These are phyloP conservation scores for Phataginus tetradactyla DNA, from an alignment of 2,797 vertebrate genomes.

Conservation along the genomic window DNA sequence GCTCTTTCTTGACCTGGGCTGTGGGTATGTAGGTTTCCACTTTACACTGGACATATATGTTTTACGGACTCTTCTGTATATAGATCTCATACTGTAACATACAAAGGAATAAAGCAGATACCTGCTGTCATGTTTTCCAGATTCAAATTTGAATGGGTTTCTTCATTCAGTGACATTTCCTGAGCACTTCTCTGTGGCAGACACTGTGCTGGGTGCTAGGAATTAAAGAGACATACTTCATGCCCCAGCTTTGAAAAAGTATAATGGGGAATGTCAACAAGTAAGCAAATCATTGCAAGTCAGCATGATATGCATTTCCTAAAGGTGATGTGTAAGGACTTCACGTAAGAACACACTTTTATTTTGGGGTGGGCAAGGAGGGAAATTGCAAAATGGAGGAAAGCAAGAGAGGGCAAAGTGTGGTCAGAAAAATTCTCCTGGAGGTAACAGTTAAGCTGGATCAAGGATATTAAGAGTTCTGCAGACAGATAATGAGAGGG, in stretches of 20 bases:
- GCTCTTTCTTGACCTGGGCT: background rate
- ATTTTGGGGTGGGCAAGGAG: background rate
- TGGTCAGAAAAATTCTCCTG: background rate
- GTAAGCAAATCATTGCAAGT: slow-evolving; percentile 17
- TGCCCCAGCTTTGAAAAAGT: background rate
- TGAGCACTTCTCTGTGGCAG: background rate
- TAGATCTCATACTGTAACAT: background rate
- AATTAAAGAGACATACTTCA: background rate
- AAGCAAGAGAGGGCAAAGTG: background rate
- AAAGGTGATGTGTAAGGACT: background rate
- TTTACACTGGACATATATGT: background rate
- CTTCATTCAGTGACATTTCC: background rate
- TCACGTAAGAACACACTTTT: background rate
- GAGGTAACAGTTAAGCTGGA: background rate
- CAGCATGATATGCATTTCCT: background rate
- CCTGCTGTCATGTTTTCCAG: background rate
- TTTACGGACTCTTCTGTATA: background rate
- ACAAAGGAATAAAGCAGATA: background rate
- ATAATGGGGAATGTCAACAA: background rate
- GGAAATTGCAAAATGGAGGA: background rate
- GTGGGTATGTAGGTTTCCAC: background rate
- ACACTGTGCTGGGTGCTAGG: background rate
- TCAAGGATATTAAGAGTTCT: background rate
- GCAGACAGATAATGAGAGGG: slow-evolving; percentile 1
- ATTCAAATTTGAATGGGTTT: background rate